phyloP scores from a whole-genome alignment of 2,113 vertebrate species.

The Helogale parvula region DNA sequence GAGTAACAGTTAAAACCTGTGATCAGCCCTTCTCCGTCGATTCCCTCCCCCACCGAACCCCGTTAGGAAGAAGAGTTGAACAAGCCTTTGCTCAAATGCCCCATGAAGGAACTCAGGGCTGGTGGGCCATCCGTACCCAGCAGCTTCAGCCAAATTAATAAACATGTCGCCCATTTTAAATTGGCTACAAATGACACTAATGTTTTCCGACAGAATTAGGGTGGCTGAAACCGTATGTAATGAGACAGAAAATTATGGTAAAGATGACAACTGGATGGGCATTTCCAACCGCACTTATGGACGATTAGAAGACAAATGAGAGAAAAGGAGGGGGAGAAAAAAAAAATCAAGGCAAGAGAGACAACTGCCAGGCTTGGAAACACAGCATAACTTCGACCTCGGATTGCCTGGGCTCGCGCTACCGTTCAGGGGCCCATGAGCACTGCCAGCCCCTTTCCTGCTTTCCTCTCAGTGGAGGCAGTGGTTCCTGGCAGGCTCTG shows the following conservation, averaged over 20 bases:
- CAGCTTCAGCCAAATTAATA: slow-evolving; percentile 85
- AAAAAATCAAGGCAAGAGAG: neutral
- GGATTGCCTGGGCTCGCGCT: neutral
- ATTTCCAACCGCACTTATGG: slow-evolving; percentile 73
- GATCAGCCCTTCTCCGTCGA: neutral
- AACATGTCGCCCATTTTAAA: slow-evolving; percentile 82
- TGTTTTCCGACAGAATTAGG: slow-evolving; percentile 91
- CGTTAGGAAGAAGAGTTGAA: neutral
- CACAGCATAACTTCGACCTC: neutral
- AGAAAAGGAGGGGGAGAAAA: slow-evolving; percentile 14
- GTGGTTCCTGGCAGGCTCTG: neutral
- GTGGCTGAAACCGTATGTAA: slow-evolving; percentile 89
- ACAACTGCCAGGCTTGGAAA: neutral
- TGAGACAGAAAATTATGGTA: slow-evolving; percentile 90
- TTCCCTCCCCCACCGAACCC: neutral
- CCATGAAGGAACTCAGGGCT: slow-evolving; percentile 6
- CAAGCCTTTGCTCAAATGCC: neutral
- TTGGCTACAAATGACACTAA: slow-evolving; percentile 88
- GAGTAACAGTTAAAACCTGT: slow-evolving; percentile 67
- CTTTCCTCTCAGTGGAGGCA: neutral
- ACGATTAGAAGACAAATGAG: slow-evolving; percentile 69
- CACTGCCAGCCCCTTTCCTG: neutral
- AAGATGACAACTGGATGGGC: slow-evolving; percentile 80
- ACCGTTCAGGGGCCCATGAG: neutral
- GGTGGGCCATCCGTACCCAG: slow-evolving; percentile 49